These are phyloP conservation scores for Paramormyrops hopkinsi DNA, from an alignment of 2,797 vertebrate species.

Conservation along the genomic window DNA sequence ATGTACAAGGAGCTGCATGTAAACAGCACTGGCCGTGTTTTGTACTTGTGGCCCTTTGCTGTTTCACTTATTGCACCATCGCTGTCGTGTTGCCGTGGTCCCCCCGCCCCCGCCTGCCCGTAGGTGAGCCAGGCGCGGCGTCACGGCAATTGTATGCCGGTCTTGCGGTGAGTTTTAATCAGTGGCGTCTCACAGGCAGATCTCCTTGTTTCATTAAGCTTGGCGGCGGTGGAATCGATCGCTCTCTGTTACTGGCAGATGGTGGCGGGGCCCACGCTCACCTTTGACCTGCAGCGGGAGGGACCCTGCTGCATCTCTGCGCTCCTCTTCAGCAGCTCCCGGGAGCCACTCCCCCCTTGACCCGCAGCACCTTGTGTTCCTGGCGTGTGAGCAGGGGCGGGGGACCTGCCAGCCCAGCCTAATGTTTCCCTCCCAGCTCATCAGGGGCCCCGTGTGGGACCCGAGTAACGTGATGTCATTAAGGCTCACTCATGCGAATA, in stretches of 20 bases:
- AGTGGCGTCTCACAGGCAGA: constrained; percentile 38
- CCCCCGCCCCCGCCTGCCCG: neutral
- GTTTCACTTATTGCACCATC: neutral
- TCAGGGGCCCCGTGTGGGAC: neutral
- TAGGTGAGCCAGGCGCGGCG: neutral
- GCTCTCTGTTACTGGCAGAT: constrained; percentile 57
- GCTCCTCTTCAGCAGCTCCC: neutral
- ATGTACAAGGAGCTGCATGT: neutral
- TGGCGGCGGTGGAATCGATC: constrained; percentile 47
- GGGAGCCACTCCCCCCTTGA: neutral
- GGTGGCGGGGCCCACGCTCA: constrained; percentile 49
- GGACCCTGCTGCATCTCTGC: constrained; percentile 23
- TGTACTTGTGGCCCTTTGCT: neutral
- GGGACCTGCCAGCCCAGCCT: neutral
- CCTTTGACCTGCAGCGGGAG: constrained; percentile 48
- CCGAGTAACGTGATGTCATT: constrained; percentile 6
- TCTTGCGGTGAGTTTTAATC: constrained; percentile 24
- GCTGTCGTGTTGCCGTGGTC: neutral
- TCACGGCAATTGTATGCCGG: neutral
- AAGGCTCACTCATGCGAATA: constrained; percentile 19
- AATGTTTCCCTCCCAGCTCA: neutral
- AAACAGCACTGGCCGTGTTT: neutral
- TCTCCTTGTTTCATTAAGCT: constrained; percentile 33
- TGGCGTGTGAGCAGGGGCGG: neutral
- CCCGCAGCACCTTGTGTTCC: neutral